Base-by-base conservation (phyloP, 2,113 vertebrate species). In the Gulo gulo region DNA sequence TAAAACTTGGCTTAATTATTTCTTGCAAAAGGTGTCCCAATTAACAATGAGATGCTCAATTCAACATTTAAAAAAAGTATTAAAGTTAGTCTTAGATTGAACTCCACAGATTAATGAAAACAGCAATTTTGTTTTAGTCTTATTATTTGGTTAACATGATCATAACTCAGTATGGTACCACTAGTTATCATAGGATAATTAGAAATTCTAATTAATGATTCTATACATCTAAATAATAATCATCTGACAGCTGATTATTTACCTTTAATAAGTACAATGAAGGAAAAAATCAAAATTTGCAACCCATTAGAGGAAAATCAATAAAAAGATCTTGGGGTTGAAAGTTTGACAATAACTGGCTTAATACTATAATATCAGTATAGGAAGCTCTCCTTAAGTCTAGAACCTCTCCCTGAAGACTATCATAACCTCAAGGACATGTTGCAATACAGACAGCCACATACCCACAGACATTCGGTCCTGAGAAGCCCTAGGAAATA, bases 401-500 rank as follows among this genome's bases (percentile, higher is more conserved):
- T 29, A 4, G 24, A 24, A 36, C 4, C 14, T 67, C 23, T 55
- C 31, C 12, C 50, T 59, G 7, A 12, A 81, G 85, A 59, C 69
- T 20, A 10, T 45, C 23, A 21, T 4, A 34, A 1, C 2, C 42
- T 69, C n/a, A 71, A 36, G 39, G 23, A 45, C 6, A 84, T 2
- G 2, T 31, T 3, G 11, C 29, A 42, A 13, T 6, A 18, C 11
- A 18, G 3, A 4, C 0, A 52, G 12, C 7, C 36, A 15, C 10
- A 4, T 18, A 13, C 39, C 2, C 39, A 42, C 0, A 2, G 45
- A 13, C 1, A 21, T 47, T 67, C 29, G 10, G n/a, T 23, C 88
- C n/a, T 81, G n/a, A 65, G 29, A 91, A 47, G 10, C 18, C 34
- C 67, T 4, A 26, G 71, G 73, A 6, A 73, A 45, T 15, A 34